These are phyloP conservation scores for Bugula neritina DNA, from an alignment of 2,888 invertebrate genomes.

Conservation along the genomic window DNA sequence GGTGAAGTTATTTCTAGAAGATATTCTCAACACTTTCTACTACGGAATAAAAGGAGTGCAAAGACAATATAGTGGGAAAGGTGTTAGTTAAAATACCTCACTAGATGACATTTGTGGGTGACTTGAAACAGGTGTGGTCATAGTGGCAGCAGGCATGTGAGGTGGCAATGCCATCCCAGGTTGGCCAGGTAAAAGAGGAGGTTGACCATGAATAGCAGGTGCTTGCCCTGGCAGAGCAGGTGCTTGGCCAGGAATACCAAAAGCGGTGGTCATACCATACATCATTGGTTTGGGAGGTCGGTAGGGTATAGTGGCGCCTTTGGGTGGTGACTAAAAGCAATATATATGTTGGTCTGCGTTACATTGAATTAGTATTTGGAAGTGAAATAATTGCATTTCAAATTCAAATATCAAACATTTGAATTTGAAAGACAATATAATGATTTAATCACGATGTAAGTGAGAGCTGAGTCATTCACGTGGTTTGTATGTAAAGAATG, in stretches of 20 bases:
- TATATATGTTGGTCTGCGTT: not conserved
- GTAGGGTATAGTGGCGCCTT: constrained; percentile 99
- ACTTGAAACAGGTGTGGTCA: constrained; percentile 16
- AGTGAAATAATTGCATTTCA: no score
- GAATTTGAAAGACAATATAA: no score
- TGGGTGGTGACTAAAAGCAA: constrained; percentile 84
- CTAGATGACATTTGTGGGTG: constrained; percentile 18
- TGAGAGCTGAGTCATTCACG: no score
- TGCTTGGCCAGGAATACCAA: constrained; percentile 22
- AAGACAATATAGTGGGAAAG: not conserved
- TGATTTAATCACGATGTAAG: no score
- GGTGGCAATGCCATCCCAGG: constrained; percentile 14
- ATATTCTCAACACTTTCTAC: not conserved
- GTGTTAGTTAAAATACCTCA: constrained; percentile 8
- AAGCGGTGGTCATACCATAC: constrained; percentile 24
- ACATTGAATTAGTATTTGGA: not conserved
- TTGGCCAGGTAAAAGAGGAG: constrained; percentile 18
- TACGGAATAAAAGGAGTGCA: not conserved
- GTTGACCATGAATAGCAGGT: not conserved
- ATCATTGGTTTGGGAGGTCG: constrained; percentile 62
- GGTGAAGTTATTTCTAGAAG: not conserved
- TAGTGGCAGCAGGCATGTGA: constrained; percentile 14
- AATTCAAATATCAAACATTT: no score
- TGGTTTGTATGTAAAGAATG: no score
- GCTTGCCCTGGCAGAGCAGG: constrained; percentile 24